Conservation (phyloP, 2,797 vertebrate species). For the Spea hammondii region DNA sequence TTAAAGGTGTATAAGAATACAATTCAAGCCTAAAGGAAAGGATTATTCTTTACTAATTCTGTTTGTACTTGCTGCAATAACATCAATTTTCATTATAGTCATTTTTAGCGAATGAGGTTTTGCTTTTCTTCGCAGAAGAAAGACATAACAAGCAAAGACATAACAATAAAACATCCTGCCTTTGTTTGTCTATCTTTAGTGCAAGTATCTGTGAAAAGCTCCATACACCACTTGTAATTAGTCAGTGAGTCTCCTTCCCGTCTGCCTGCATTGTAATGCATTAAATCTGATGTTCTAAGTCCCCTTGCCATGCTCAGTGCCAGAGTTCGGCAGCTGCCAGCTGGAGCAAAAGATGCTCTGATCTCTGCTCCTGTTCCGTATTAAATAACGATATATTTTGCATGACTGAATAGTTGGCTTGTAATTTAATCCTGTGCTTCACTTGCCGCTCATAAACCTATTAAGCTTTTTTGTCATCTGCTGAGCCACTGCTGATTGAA, state of each 20-base stretch:
- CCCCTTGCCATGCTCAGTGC: conserved; percentile 18
- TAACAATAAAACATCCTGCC: neutral
- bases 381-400: conserved; percentile 48
- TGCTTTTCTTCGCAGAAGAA: neutral
- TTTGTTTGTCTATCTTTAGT: neutral
- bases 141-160: neutral
- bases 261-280: conserved; percentile 11
- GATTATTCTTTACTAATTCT: too few species aligned
- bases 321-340: conserved; percentile 29
- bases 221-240: conserved; percentile 22
- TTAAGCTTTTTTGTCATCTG: conserved; percentile 50
- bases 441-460: conserved; percentile 50
- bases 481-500: conserved; percentile 46
- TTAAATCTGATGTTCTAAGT: conserved; percentile 1
- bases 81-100: too few species aligned
- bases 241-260: neutral
- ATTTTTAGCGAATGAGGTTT: too few species aligned
- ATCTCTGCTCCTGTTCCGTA: conserved; percentile 37
- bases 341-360: conserved; percentile 14
- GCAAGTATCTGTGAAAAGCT: neutral
- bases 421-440: conserved; percentile 49
- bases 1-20: too few species aligned
- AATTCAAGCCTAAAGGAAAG: too few species aligned
- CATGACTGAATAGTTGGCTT: conserved; percentile 44
- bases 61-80: too few species aligned